These are phyloP conservation scores for Astreopora myriophthalma DNA, from an alignment of 64 coral and sea anemone genomes.

Conservation along the genomic window DNA sequence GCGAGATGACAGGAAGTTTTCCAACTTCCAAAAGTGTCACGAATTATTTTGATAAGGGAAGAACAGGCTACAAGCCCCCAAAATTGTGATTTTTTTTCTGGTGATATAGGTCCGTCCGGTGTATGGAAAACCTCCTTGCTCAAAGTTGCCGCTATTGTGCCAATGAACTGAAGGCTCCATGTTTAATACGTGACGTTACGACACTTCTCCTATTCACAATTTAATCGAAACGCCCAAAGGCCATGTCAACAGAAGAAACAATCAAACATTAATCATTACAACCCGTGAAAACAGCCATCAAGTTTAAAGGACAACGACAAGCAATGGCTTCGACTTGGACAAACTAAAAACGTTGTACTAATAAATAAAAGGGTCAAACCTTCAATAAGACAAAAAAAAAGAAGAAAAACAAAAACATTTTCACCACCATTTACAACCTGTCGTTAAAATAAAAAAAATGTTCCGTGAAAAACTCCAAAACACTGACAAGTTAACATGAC, in stretches of 20 bases:
- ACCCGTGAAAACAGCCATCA: not conserved
- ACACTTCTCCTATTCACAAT: not conserved
- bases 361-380: too few species aligned
- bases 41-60: not conserved
- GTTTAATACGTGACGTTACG: constrained; percentile 29
- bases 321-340: not conserved
- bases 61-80: too few species aligned
- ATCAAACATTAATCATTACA: not conserved
- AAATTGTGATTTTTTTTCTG: not conserved
- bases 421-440: not conserved
- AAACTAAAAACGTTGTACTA: not conserved
- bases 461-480: not conserved
- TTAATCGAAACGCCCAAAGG: constrained; percentile 7
- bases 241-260: constrained; percentile 13
- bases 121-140: not conserved
- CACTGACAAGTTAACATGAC: not conserved
- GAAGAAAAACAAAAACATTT: not conserved
- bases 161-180: not conserved
- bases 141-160: not conserved
- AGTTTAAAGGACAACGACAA: not conserved
- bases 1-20: not conserved
- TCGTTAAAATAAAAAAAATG: not conserved
- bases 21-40: not conserved
- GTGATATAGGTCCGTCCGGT: not conserved
- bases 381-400: not conserved